Evolutionary conservation across 2,113 vertebrate genomes (phyloP), one percentile per base, ranked within the genome.

Genomic region (Thymallus thymallus): DNA sequence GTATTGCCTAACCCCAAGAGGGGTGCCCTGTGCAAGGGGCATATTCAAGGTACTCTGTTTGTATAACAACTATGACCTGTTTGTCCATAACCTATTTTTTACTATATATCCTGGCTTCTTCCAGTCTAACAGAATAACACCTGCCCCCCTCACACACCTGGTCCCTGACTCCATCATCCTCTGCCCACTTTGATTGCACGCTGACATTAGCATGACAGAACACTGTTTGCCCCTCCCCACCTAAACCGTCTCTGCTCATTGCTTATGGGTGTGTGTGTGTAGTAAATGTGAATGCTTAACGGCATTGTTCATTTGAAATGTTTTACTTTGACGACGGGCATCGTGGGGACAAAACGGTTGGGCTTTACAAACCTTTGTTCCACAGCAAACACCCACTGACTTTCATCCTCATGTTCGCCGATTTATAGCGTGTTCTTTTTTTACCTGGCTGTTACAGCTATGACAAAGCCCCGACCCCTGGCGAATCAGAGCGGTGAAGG

Each of bases 181-280:
- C 30, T 20, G 14, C 14, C 48, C 22, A 30, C 84, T 86, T 80
- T 86, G 82, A 88, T 82, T 77, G 63, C 30, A n/a, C 13, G 26
- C 62, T 66, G 32, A 10, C 55, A 84, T 86, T 89, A 77, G 72
- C 78, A 81, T 86, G 69, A 87, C 71, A 83, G 23, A 70, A 62
- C 6, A 32, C 61, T 51, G 16, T 24, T 2, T 26, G 26, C 26
- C 26, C 30, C 30, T 10, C 58, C 9, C 35, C n/a, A n/a, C n/a
- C 35, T 6, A 61, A 16, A 22, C 58, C 58, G 20, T 2, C 1
- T 6, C 22, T 20, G 16, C 20, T 16, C 58, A 61, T 61, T 71
- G 22, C 75, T 77, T 72, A 68, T 76, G 70, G 12, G 4, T 55
- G 51, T 55, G 51, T 55, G 51, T 3, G 51, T 55, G 45, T 2